These are phyloP conservation scores for Scleropages formosus DNA, from an alignment of 2,797 vertebrate species.

Conservation along the genomic window DNA sequence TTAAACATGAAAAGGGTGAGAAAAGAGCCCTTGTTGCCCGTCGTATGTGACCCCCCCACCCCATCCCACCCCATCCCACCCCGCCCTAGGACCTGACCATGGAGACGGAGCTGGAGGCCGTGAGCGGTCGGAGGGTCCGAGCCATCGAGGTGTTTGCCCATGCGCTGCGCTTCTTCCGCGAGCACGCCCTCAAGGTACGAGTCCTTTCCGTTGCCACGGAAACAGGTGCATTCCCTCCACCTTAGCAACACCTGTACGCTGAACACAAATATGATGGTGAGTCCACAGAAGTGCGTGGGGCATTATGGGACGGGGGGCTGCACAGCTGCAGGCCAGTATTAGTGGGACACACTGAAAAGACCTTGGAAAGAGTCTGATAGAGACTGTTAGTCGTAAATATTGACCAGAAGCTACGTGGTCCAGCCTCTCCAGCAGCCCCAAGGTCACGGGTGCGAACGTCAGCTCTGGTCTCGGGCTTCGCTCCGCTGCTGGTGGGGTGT, in stretches of 20 bases:
- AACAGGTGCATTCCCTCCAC: background rate
- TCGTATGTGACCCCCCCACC: no score
- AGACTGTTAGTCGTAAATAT: slow-evolving; percentile 32
- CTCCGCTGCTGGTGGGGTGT: background rate
- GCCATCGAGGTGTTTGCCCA: slow-evolving; percentile 91
- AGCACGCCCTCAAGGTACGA: slow-evolving; percentile 84
- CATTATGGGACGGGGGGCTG: no score
- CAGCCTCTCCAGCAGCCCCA: slow-evolving; percentile 9
- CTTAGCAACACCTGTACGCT: no score
- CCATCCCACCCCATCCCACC: no score
- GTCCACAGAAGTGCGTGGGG: no score
- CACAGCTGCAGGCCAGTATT: background rate
- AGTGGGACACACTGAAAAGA: background rate
- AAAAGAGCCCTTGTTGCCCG: no score
- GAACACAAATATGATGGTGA: no score
- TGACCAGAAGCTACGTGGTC: slow-evolving; percentile 23
- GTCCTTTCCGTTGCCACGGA: slow-evolving; percentile 6
- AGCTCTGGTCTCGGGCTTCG: background rate
- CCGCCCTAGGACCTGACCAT: slow-evolving; percentile 94
- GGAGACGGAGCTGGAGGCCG: slow-evolving; percentile 86
- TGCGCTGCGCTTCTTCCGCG: slow-evolving; percentile 85
- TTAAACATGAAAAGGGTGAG: no score
- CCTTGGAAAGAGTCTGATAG: background rate
- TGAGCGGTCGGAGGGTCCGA: slow-evolving; percentile 79
- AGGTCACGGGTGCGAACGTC: background rate